These are phyloP conservation scores for Salarias fasciatus DNA, from an alignment of 2,797 vertebrate genomes.

Conservation along the genomic window DNA sequence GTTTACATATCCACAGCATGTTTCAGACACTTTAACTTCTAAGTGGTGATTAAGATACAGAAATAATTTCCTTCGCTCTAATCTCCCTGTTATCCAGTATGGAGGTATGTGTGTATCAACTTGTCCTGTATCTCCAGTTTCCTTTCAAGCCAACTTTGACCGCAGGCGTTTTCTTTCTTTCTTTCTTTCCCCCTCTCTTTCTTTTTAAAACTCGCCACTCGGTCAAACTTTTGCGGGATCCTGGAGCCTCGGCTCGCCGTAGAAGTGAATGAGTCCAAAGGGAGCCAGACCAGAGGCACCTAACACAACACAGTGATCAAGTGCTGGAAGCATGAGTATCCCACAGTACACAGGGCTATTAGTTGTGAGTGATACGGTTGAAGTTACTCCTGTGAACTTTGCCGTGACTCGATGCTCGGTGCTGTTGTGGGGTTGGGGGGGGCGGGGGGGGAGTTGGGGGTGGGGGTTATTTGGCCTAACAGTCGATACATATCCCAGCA, in stretches of 20 bases:
- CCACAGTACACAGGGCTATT: slow-evolving; percentile 73
- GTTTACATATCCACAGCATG: slow-evolving; percentile 17
- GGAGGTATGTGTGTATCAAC: slow-evolving; percentile 58
- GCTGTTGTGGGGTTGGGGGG: slow-evolving; percentile 34
- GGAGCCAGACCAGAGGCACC: slow-evolving; percentile 67
- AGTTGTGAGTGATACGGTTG: slow-evolving; percentile 80
- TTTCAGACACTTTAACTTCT: slow-evolving; percentile 38
- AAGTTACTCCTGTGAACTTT: slow-evolving; percentile 75
- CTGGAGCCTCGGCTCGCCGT: slow-evolving; percentile 48
- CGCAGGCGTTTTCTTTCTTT: slow-evolving; percentile 48
- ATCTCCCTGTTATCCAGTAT: slow-evolving; percentile 31
- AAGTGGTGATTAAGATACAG: slow-evolving; percentile 29
- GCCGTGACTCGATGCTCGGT: slow-evolving; percentile 57
- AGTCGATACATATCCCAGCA: slow-evolving; percentile 65
- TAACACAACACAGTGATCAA: slow-evolving; percentile 69
- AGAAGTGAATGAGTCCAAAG: slow-evolving; percentile 59
- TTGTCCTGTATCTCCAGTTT: slow-evolving; percentile 69
- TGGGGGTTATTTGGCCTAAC: slow-evolving; percentile 38
- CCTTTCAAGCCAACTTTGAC: slow-evolving; percentile 50
- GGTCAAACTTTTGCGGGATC: slow-evolving; percentile 65
- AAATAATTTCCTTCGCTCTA: slow-evolving; percentile 35
- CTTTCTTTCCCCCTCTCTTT: no score
- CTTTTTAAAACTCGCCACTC: slow-evolving; percentile 58
- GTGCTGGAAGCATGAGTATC: slow-evolving; percentile 65
- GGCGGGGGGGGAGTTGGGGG: neutral